Percentiles rank a stretch among this genome's conserved stretches.
Conservation (phyloP, 1,140 invertebrate genomes). For the Tachypleus tridentatus region DNA sequence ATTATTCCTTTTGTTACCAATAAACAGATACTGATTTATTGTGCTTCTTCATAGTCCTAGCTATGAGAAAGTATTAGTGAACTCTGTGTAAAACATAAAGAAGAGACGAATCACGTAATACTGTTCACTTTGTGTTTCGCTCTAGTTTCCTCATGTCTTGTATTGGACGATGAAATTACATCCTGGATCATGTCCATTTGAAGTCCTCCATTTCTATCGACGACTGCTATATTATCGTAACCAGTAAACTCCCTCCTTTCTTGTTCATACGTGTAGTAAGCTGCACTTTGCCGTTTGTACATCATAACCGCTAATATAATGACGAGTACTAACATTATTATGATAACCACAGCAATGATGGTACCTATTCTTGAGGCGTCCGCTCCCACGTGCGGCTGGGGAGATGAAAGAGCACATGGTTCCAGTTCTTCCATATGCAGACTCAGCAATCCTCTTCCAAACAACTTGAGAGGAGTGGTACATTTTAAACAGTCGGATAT, state of each 20-base stretch:
- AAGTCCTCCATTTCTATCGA: too few relatives aligned
- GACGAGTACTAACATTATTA: constrained; percentile 29
- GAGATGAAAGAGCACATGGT: constrained; percentile 20
- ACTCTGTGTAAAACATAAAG: too few relatives aligned
- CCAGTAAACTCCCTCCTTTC: constrained; percentile 31
- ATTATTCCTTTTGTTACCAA: too few relatives aligned
- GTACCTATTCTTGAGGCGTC: constrained; percentile 28
- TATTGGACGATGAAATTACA: too few relatives aligned
- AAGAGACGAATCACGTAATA: too few relatives aligned
- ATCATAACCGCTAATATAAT: constrained; percentile 29
- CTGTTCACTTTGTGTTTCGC: too few relatives aligned
- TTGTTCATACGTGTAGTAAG: constrained; percentile 59
- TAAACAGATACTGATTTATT: too few relatives aligned
- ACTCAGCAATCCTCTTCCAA: constrained; percentile 18
- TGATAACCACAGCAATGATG: constrained; percentile 30
- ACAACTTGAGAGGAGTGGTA: constrained; percentile 16
- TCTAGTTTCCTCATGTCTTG: too few relatives aligned
- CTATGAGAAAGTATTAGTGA: too few relatives aligned
- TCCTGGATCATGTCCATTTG: too few relatives aligned
- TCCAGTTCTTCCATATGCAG: constrained; percentile 19
- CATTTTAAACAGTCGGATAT: constrained; percentile 37
- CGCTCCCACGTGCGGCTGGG: constrained; percentile 15
- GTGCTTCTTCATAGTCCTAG: too few relatives aligned
- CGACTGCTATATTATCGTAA: too few relatives aligned
- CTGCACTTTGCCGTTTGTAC: constrained; percentile 48